Percentiles rank a stretch among this genome's conserved stretches.
These are phyloP conservation scores for Cheilinus undulatus DNA, from an alignment of 2,113 vertebrate species.

Conservation along the genomic window DNA sequence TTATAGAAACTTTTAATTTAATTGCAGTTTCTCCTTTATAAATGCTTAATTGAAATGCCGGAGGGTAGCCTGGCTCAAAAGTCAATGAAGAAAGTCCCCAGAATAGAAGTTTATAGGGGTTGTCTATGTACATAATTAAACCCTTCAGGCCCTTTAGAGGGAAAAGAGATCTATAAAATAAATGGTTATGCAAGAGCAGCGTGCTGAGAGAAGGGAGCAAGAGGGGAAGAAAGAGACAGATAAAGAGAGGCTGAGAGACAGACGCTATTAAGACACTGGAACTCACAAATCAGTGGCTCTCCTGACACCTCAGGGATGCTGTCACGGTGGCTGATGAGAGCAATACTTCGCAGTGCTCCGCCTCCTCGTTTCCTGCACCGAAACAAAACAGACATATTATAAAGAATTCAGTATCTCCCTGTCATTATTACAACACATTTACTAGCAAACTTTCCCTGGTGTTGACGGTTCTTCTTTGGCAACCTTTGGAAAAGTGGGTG, in stretches of 20 bases:
- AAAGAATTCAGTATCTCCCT: too few species aligned
- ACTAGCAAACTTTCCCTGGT: too few species aligned
- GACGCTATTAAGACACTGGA: constrained; percentile 63
- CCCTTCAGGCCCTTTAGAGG: constrained; percentile 91
- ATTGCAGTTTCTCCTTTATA: constrained; percentile 95
- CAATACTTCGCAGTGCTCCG: constrained; percentile 79
- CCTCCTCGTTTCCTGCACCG: too few species aligned
- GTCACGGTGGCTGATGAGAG: constrained; percentile 91
- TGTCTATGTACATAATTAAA: constrained; percentile 99
- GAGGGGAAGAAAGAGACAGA: constrained; percentile 65
- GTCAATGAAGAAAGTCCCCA: constrained; percentile 95
- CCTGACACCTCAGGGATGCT: constrained; percentile 90
- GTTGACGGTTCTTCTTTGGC: too few species aligned
- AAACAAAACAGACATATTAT: too few species aligned
- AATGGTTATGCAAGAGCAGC: constrained; percentile 73
- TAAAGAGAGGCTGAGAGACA: constrained; percentile 77
- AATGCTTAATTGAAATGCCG: constrained; percentile 98
- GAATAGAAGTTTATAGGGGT: constrained; percentile 98
- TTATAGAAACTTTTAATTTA: constrained; percentile 92
- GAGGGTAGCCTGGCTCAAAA: constrained; percentile 92
- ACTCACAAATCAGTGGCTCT: constrained; percentile 81
- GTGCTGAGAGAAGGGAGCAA: constrained; percentile 65
- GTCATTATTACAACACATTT: too few species aligned
- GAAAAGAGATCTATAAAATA: constrained; percentile 86
- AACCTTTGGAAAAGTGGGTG: too few species aligned